Conservation (phyloP, 2,113 vertebrate species). For the Mugil cephalus region DNA sequence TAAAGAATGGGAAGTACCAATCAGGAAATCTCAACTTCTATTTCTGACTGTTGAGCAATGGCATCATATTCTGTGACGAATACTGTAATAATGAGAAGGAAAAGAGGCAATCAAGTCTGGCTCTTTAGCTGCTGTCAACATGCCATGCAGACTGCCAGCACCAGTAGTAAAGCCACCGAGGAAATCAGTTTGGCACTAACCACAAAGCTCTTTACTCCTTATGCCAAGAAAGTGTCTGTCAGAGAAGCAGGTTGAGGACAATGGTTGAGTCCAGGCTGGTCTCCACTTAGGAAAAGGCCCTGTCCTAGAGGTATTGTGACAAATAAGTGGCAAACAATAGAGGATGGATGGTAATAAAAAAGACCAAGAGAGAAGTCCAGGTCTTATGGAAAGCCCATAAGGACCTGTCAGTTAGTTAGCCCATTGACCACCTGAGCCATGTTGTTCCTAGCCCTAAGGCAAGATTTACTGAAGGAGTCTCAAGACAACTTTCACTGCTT, state of each 20-base stretch:
- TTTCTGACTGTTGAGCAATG: conserved; percentile 26
- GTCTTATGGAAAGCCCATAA: neutral
- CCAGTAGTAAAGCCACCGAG: conserved; percentile 65
- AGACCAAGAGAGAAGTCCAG: conserved; percentile 16
- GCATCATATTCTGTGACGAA: conserved; percentile 62
- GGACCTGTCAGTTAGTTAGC: conserved; percentile 31
- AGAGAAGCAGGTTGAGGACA: conserved; percentile 42
- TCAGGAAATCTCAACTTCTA: neutral
- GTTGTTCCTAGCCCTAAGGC: conserved; percentile 13
- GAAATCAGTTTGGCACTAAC: conserved; percentile 75
- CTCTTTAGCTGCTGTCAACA: conserved; percentile 68
- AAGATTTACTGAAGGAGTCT: conserved; percentile 33
- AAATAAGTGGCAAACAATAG: conserved; percentile 55
- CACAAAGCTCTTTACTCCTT: conserved; percentile 58
- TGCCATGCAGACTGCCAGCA: conserved; percentile 62
- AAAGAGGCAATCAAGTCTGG: conserved; percentile 69
- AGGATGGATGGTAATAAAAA: conserved; percentile 37
- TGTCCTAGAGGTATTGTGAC: conserved; percentile 36
- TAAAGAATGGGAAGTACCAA: neutral
- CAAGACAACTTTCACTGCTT: neutral
- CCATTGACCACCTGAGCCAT: conserved; percentile 46
- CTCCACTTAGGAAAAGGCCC: conserved; percentile 15
- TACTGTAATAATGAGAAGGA: conserved; percentile 57
- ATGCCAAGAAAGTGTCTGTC: conserved; percentile 69
- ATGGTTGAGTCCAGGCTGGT: conserved; percentile 31